Conservation (phyloP, 2,888 invertebrate species). For the Calameuta idolon region DNA sequence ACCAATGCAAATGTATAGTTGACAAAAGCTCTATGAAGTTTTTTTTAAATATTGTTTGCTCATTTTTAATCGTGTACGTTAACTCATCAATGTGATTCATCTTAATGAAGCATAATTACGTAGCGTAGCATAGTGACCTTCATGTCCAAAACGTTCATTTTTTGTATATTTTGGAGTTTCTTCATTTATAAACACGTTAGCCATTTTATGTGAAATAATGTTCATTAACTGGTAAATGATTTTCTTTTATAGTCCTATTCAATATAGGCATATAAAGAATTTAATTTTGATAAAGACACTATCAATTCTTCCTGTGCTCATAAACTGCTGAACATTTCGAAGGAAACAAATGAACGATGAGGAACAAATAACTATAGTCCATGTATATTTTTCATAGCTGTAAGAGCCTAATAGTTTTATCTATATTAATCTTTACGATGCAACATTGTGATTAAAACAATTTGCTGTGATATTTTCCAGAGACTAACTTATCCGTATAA, state of each 20-base stretch:
- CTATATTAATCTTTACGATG: no score
- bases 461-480: neutral
- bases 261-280: neutral
- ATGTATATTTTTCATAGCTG: neutral
- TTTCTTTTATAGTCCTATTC: neutral
- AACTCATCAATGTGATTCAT: neutral
- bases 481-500: neutral
- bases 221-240: neutral
- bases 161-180: neutral
- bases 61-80: neutral
- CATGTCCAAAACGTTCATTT: neutral
- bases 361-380: neutral
- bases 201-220: neutral
- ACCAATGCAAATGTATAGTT: neutral
- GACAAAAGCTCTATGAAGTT: neutral
- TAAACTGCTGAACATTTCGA: neutral
- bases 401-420: no score
- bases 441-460: no score
- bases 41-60: neutral
- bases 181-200: neutral
- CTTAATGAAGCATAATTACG: neutral
- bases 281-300: neutral
- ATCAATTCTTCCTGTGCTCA: neutral
- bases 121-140: neutral
- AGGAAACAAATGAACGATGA: neutral